Conservation (phyloP, 2,113 vertebrate genomes). For the Lepidothrix coronata region DNA sequence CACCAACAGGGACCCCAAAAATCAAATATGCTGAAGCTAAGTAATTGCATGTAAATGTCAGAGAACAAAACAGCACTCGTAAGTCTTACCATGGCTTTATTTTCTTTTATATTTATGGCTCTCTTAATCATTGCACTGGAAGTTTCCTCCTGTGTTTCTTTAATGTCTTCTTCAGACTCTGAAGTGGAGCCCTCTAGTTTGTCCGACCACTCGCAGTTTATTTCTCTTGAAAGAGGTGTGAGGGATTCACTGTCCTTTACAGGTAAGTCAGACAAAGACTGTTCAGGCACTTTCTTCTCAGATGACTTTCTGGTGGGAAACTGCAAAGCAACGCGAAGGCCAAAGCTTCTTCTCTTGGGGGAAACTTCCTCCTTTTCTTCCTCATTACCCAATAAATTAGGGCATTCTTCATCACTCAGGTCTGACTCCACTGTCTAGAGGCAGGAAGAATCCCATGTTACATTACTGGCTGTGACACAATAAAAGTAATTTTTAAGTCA, state of each 20-base stretch:
- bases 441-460: not conserved
- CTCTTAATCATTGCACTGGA: slow-evolving; percentile 79
- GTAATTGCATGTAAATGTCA: not conserved
- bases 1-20: not conserved
- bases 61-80: not conserved
- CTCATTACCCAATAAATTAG: slow-evolving; percentile 54
- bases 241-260: slow-evolving; percentile 35
- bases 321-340: slow-evolving; percentile 87
- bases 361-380: slow-evolving; percentile 70
- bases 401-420: slow-evolving; percentile 64
- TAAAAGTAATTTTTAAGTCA: not conserved
- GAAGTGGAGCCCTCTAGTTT: slow-evolving; percentile 60
- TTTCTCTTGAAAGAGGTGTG: slow-evolving; percentile 24
- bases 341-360: slow-evolving; percentile 76
- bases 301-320: slow-evolving; percentile 84
- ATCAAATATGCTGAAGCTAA: not conserved
- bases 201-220: slow-evolving; percentile 1
- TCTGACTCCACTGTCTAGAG: slow-evolving; percentile 69
- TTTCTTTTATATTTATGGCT: slow-evolving; percentile 93
- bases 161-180: slow-evolving; percentile 74
- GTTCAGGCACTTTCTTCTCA: slow-evolving; percentile 48
- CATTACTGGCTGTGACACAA: not conserved
- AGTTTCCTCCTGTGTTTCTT: slow-evolving; percentile 69
- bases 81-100: slow-evolving; percentile 91
- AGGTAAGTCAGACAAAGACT: slow-evolving; percentile 22